phyloP scores from a whole-genome alignment of 2,797 vertebrate species.

The Buceros bicornis region DNA sequence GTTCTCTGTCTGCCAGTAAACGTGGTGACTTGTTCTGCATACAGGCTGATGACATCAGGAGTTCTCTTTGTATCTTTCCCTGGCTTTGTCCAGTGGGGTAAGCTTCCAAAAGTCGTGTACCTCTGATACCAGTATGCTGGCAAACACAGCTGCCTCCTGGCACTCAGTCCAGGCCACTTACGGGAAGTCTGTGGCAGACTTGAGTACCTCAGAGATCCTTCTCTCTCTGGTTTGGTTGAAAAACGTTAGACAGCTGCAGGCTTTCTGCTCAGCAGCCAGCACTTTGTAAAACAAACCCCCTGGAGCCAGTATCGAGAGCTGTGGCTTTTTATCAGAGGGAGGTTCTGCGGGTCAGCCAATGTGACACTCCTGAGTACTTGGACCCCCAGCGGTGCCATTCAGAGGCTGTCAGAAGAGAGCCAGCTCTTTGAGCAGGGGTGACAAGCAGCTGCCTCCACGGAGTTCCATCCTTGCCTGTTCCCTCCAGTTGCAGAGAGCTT shows the following conservation, averaged over 20 bases:
- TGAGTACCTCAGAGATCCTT: background rate
- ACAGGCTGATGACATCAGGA: background rate
- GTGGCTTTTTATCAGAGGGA: background rate
- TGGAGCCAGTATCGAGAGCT: background rate
- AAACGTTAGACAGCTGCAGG: background rate
- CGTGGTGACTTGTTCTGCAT: background rate
- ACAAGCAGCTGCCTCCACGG: background rate
- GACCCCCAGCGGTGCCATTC: accelerated
- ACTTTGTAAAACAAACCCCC: background rate
- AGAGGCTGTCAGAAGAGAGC: background rate
- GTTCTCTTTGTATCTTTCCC: background rate
- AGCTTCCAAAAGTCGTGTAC: background rate
- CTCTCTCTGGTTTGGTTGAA: background rate
- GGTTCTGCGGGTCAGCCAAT: background rate
- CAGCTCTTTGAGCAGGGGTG: background rate
- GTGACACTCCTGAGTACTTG: accelerated
- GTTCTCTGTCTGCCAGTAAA: background rate
- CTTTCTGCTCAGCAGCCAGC: background rate
- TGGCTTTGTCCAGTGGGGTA: background rate
- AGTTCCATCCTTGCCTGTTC: background rate
- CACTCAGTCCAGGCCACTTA: background rate
- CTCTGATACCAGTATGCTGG: background rate
- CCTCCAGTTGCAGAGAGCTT: background rate
- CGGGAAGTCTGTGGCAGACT: background rate
- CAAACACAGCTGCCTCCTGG: background rate